These are phyloP conservation scores for Actenoides lindsayi DNA, from an alignment of 2,113 vertebrate genomes.

Conservation along the genomic window DNA sequence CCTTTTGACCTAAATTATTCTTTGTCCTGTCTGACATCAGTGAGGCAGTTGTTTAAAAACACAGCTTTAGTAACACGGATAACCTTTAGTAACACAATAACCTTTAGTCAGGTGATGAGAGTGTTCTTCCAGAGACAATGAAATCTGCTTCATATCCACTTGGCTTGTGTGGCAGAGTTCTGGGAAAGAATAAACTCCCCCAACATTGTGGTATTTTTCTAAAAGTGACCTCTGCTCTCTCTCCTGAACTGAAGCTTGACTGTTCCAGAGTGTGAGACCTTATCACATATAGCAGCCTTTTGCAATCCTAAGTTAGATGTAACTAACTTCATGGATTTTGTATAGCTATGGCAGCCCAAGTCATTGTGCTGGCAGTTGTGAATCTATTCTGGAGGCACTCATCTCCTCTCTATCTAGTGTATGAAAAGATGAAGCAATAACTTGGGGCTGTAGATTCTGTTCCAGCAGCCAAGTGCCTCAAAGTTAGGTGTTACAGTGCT, in stretches of 20 bases:
- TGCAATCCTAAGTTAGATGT: neutral
- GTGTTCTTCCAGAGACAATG: neutral
- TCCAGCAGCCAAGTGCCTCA: neutral
- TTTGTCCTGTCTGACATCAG: neutral
- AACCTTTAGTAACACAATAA: neutral
- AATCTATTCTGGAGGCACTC: neutral
- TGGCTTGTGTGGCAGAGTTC: neutral
- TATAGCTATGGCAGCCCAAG: neutral
- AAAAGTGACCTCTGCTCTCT: neutral
- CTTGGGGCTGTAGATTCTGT: neutral
- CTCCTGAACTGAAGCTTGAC: neutral
- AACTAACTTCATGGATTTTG: neutral
- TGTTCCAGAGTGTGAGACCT: neutral
- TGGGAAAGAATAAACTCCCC: neutral
- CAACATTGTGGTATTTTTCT: neutral
- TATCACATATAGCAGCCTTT: neutral
- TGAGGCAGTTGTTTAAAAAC: neutral
- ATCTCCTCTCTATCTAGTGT: neutral
- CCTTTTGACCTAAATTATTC: neutral
- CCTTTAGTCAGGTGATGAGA: neutral
- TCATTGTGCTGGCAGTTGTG: neutral
- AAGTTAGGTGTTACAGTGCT: neutral
- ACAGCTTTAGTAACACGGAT: neutral
- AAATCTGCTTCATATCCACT: neutral
- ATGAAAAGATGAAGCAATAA: constrained; percentile 5